Conservation (phyloP, 2,113 vertebrate genomes). For the Naja naja region DNA sequence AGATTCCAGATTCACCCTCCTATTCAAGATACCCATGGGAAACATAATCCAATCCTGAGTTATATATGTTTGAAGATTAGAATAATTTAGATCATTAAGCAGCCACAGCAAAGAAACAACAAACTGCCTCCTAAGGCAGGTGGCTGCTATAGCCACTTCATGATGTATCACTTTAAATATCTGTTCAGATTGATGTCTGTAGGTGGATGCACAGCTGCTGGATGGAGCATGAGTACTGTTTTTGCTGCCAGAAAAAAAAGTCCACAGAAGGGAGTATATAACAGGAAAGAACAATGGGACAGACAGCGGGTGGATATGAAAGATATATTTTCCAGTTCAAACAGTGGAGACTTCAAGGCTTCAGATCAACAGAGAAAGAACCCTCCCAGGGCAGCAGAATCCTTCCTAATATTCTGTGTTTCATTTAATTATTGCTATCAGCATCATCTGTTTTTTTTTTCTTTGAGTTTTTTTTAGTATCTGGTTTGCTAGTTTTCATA, state of each 20-base stretch:
- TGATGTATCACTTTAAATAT: background rate
- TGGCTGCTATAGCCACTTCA: background rate
- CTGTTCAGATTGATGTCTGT: background rate
- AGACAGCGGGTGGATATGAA: background rate
- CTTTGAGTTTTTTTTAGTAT: background rate
- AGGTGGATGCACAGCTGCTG: background rate
- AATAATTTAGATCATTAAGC: background rate
- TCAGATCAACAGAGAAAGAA: background rate
- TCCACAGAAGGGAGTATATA: background rate
- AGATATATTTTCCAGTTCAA: background rate
- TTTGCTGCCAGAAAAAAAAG: background rate
- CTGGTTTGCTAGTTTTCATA: background rate
- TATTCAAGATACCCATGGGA: background rate
- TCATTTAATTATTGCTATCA: background rate
- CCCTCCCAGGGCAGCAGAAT: background rate
- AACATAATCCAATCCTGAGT: background rate
- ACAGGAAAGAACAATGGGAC: background rate
- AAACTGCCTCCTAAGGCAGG: background rate
- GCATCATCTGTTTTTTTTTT: background rate
- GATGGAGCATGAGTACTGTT: background rate
- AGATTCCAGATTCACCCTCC: background rate
- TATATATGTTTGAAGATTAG: background rate
- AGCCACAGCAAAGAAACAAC: background rate
- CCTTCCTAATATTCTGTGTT: background rate
- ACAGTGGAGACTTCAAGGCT: background rate